Conservation (phyloP, 2,113 vertebrate species). For the Sminthopsis crassicaudata region DNA sequence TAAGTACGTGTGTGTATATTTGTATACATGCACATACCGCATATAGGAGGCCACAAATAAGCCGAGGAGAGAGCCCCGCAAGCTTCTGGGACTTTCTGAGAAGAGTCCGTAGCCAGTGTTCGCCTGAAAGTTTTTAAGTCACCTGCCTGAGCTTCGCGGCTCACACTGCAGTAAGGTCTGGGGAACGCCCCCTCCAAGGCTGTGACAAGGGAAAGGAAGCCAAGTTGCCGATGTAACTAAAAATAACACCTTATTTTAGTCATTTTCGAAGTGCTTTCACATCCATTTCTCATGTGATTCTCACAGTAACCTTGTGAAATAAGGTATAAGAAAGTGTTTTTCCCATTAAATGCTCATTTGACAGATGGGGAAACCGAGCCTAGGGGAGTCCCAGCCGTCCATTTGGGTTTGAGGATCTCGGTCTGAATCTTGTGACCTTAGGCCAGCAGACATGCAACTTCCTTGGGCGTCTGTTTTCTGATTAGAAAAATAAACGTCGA, state of each 20-base stretch:
- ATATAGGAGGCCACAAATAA: not conserved
- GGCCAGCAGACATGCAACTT: not conserved
- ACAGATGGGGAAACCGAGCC: not conserved
- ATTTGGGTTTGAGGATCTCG: not conserved
- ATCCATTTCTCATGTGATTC: not conserved
- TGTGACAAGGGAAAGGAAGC: not conserved
- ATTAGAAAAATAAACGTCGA: not conserved
- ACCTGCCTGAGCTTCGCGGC: not conserved
- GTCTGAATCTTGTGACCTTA: not conserved
- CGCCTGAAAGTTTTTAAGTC: not conserved
- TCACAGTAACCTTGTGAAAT: not conserved
- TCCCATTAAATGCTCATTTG: not conserved
- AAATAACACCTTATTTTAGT: not conserved
- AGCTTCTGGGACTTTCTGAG: not conserved
- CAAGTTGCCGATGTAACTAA: not conserved
- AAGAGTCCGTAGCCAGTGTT: not conserved
- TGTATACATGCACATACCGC: no score
- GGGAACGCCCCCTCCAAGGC: not conserved
- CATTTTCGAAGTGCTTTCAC: not conserved
- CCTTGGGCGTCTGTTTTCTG: not conserved
- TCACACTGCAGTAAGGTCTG: not conserved
- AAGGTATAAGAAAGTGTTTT: not conserved
- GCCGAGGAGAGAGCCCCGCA: not conserved
- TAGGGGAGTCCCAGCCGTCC: fast-evolving
- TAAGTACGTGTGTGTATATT: no score